Evolutionary conservation across 2,888 invertebrate species (phyloP), one percentile per base, ranked within the genome.

Genomic region (Escarpia spicata): DNA sequence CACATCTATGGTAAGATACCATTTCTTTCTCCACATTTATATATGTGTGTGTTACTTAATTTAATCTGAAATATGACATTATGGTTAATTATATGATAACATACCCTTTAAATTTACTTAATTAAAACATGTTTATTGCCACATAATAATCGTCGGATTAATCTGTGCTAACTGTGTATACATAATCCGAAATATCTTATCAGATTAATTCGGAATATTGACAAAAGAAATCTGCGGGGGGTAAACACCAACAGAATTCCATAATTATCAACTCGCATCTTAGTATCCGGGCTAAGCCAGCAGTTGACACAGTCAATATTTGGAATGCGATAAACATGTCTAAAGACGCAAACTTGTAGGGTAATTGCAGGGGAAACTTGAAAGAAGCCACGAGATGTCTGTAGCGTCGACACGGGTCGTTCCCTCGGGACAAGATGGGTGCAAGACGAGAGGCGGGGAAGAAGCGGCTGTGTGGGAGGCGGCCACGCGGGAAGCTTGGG

Each of bases 401-500:
- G 26, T 26, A 26, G 75, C n/a, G 75, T 75, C 75, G 75, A 75
- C 19, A 26, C 75, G 75, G 75, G n/a, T 75, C 75, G 75, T 75
- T 75, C 75, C 75, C 26, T 75, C 75, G 75, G 75, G 75, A n/a
- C 19, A 2, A 4, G 75, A 26, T n/a, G 75, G 19, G 75, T 26
- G 26, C 75, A 75, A 75, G 75, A 15, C n/a, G 52, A 9, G 52
- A 75, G 75, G n/a, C 75, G 75, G 75, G 75, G 75, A 75, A 75
- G 75, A 75, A 75, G 75, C 19, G 75, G 26, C 75, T 0, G 75
- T 75, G 92, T 92, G 89, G 15, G 75, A 75, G 26, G 4, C 75
- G 19, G 75, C 75, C 19, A 75, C 19, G 26, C 89, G 93, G n/a
- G 93, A 91, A 43, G 9, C 90, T 12, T 93, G 93, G 93, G 93